Base-by-base conservation (phyloP, 2,797 vertebrate genomes). In the Diplodus sargus region DNA sequence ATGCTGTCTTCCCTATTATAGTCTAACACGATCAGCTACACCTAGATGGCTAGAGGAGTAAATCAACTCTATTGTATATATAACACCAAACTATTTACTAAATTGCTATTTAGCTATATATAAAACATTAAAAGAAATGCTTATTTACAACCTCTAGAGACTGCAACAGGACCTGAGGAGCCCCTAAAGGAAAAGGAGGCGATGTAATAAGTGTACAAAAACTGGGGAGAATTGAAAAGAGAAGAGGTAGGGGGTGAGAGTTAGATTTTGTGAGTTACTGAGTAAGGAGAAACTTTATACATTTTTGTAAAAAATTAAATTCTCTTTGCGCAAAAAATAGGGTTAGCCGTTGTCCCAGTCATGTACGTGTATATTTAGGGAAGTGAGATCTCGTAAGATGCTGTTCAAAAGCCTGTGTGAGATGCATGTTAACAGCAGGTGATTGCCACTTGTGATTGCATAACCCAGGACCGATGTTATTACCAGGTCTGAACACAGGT, bases 71-170 rank as follows among this genome's bases (percentile, higher is more conserved):
- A 54, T 3, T 39, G 53, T 23, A 20, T 34, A 34, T n/a, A n/a
- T n/a, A n/a, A n/a, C 28, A 51, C 45, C 54, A 42, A 30, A 17
- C 47, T 69, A 73, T 65, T 39, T 51, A 82, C 34, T n/a, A 25
- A 22, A 57, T 63, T 52, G 16, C 47, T 64, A 59, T 67, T 43
- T 28, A 45, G 23, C 54, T 45, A 13, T 28, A 73, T 70, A 45
- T 56, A 34, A 25, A 42, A 20, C 14, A 60, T 45, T 53, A 80
- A 59, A n/a, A 13, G 25, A 23, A 25, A 43, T 0, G 5, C 16
- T 16, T 28, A 18, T 60, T 68, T 43, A 42, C 56, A 23, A 56
- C 42, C 30, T 75, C 2, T 34, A 14, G 1, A 17, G 48, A 69
- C 48, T n/a, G 39, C 30, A 54, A 11, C 15, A 51, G 16, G 59